A percentile compares a stretch with the other conserved stretches of the same genome.
Evolutionary conservation across 1,140 invertebrate species (phyloP).

Genomic region (Drosophila pallidifrons): DNA sequence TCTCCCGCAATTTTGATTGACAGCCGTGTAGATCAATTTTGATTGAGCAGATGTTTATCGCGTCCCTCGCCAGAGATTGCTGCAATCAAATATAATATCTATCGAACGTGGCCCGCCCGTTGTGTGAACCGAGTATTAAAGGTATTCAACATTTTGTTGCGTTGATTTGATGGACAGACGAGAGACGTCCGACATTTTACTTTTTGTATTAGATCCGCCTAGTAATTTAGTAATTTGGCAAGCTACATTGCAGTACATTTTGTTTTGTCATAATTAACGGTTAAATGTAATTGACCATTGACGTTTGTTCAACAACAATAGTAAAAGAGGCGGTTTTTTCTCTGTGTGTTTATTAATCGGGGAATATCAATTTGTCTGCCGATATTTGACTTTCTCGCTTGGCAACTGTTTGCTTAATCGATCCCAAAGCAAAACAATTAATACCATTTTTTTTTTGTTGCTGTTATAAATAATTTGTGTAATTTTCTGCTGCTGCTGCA

Average conservation of each 20-base stretch:
- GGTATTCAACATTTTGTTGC: background rate
- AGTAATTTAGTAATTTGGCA: conserved; percentile 58
- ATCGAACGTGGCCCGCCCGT: conserved; percentile 3
- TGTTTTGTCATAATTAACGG: conserved; percentile 71
- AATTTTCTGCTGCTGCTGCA: conserved; percentile 28
- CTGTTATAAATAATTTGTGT: conserved; percentile 19
- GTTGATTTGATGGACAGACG: conserved; percentile 57
- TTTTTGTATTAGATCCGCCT: background rate
- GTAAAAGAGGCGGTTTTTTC: background rate
- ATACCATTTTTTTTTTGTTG: background rate
- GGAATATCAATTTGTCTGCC: conserved; percentile 3
- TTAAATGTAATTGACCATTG: conserved; percentile 56
- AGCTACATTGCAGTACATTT: conserved; percentile 17
- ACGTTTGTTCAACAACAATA: background rate
- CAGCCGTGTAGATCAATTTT: conserved; percentile 52
- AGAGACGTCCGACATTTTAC: conserved; percentile 3
- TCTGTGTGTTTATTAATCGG: conserved; percentile 8
- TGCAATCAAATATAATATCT: conserved; percentile 23
- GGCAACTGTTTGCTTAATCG: background rate
- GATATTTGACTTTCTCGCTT: conserved; percentile 14
- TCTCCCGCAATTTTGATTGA: conserved; percentile 58
- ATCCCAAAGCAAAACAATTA: conserved; percentile 1
- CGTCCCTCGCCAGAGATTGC: conserved; percentile 30
- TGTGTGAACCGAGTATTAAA: conserved; percentile 4
- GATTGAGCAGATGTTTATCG: conserved; percentile 62